Conservation (phyloP, 2,797 vertebrate genomes). For the Mallotus villosus region DNA sequence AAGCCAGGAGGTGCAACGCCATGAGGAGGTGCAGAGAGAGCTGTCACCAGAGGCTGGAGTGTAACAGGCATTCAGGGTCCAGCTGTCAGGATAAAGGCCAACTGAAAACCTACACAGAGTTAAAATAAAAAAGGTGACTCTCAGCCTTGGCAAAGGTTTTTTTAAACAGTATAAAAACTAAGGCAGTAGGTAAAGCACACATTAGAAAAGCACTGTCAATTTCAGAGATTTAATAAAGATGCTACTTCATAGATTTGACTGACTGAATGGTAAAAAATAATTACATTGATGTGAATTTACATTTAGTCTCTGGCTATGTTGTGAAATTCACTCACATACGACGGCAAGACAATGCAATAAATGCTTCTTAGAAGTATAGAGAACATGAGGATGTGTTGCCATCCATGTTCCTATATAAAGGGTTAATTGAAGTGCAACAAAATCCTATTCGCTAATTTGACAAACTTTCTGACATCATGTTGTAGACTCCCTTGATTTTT, state of each 20-base stretch:
- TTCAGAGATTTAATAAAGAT: conserved; percentile 11
- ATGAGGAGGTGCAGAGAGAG: not conserved
- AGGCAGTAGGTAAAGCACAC: conserved; percentile 5
- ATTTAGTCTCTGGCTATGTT: conserved; percentile 16
- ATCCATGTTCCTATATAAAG: conserved; percentile 25
- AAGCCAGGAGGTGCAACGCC: conserved; percentile 8
- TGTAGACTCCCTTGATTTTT: not conserved
- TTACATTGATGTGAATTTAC: conserved; percentile 26
- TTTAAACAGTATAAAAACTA: conserved; percentile 50
- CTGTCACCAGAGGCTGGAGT: conserved; percentile 8
- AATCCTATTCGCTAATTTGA: not conserved
- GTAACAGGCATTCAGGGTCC: conserved; percentile 48
- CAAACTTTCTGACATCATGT: not conserved
- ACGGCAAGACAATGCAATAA: conserved; percentile 23
- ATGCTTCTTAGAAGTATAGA: conserved; percentile 4
- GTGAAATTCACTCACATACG: conserved; percentile 22
- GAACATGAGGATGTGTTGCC: conserved; percentile 9
- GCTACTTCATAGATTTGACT: not conserved
- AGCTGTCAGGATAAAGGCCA: conserved; percentile 15
- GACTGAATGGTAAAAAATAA: conserved; percentile 34
- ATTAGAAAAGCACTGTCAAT: conserved; percentile 17
- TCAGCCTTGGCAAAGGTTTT: conserved; percentile 17
- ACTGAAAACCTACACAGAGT: not conserved
- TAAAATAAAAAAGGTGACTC: conserved; percentile 7
- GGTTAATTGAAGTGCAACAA: conserved; percentile 19